Evolutionary conservation across 2,797 vertebrate genomes (phyloP), one percentile per base, ranked within the genome.

Genomic region (Morus bassanus): DNA sequence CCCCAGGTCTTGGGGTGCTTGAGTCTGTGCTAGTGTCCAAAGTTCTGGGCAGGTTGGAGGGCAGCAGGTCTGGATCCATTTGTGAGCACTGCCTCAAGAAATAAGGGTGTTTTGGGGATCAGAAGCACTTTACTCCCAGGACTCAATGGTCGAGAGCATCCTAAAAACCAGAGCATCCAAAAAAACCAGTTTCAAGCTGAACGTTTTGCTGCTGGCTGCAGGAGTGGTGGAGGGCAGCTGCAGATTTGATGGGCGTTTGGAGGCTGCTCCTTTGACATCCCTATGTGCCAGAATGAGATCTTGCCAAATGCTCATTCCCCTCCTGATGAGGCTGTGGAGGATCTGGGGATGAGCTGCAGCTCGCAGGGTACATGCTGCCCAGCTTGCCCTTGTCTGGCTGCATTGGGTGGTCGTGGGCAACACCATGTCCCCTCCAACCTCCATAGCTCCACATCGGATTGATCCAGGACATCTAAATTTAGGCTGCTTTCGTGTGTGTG

Each of bases 381-480:
- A 0, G 21, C 51, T 91, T 9, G 7, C 6, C 25, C n/a, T 53
- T 61, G 19, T 48, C 69, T 80, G 54, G 46, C 74, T 87, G 33
- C 12, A 2, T 2, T 9, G 63, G 14, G 31, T 5, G 4, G 51
- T 39, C 0, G 0, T 51, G 39, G 51, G 37, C 45, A 74, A 0
- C 21, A 33, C 37, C 0, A 0, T 27, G 60, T 50, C n/a, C 31
- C 14, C 43, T 83, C 74, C 33, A 46, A 30, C 37, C 48, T 53
- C 51, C 7, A 3, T 10, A 3, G 13, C 35, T 82, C 45, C 6
- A 5, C 18, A 5, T 35, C 27, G 59, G 21, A 11, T 80, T 2
- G 4, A 7, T 37, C 56, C 75, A 85, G 63, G 56, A 50, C 69
- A 70, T 63, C 9, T 75, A 18, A 28, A 77, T 70, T 91, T 83